Base-by-base conservation (phyloP, 2,888 invertebrate species). In the Tridacna gigas region DNA sequence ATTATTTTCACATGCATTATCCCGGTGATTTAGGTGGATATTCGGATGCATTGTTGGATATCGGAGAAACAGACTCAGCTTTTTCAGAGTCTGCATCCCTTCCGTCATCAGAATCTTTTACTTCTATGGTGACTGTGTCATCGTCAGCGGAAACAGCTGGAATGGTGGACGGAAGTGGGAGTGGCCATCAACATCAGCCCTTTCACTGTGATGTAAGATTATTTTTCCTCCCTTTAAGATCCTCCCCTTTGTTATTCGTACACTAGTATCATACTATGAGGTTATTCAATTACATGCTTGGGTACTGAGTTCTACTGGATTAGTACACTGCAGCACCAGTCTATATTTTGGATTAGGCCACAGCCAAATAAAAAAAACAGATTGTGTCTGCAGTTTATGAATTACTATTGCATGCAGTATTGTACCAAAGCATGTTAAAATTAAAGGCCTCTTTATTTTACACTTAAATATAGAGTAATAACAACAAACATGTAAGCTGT, bases 21-120 rank as follows among this genome's bases (percentile, higher is more conserved):
- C 86, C 89, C 11, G 88, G 90, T 26, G 89, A 89, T 82, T 82
- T 89, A 48, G 89, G 87, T 15, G 90, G 89, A 25, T 90, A 82
- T 83, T 84, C 84, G 5, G 89, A 90, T 76, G 85, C 88, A 45
- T 86, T 85, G 79, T 86, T 88, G 63, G 98, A 99, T 93, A 98
- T 98, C 77, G 99, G 99, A 0, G 99, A 99, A 95, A 99, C 98
- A 95, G 99, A 99, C 95, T 99, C 99, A 18, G 99, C 99, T 22
- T 99, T 99, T 95, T 99, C 99, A 92, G 99, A 99, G 95, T 98
- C 98, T 86, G 98, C 98, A 82, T 98, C 98, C 45, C 97, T 98
- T 96, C 95, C 98, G 86, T 98, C 98, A 45, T 97, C 97, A 90
- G 98, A 98, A 95, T 98, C 98, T 63, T 98, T 98, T 69, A 98